Percentiles rank a stretch among this genome's conserved stretches.
Evolutionary conservation across 2,888 invertebrate species (phyloP).

Genomic region (Melieria crassipennis): DNA sequence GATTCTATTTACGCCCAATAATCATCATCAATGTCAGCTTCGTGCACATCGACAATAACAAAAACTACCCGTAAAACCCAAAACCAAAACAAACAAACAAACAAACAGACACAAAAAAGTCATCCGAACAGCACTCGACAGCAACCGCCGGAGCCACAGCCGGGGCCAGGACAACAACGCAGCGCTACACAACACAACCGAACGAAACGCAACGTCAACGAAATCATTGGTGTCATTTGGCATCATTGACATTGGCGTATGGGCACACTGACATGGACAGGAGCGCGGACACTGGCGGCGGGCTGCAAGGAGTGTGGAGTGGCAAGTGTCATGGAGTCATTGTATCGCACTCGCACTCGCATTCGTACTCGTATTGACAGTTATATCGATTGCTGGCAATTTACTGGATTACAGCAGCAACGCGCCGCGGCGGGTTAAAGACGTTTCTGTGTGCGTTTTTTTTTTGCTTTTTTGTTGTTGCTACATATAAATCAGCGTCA

Average conservation of each 20-base stretch:
- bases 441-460: not conserved
- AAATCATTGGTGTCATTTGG: conserved; percentile 30
- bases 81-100: conserved; percentile 12
- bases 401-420: conserved; percentile 29
- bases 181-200: not conserved
- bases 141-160: conserved; percentile 12
- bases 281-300: not conserved
- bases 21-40: conserved; percentile 62
- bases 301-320: not conserved
- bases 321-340: conserved; percentile 11
- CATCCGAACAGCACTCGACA: not conserved
- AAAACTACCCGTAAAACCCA: not conserved
- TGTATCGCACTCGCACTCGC: conserved; percentile 5
- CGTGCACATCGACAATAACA: conserved; percentile 38
- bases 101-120: not conserved
- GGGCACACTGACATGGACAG: conserved; percentile 16
- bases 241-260: conserved; percentile 26
- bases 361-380: conserved; percentile 30
- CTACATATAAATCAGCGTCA: not conserved
- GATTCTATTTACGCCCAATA: conserved; percentile 61
- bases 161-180: not conserved
- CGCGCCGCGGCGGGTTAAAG: not conserved
- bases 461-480: conserved; percentile 11
- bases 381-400: conserved; percentile 39
- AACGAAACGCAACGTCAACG: conserved; percentile 19